Evolutionary conservation across 2,888 invertebrate species (phyloP), one percentile per base, ranked within the genome.

Genomic region (Nephrocerus scutellatus): DNA sequence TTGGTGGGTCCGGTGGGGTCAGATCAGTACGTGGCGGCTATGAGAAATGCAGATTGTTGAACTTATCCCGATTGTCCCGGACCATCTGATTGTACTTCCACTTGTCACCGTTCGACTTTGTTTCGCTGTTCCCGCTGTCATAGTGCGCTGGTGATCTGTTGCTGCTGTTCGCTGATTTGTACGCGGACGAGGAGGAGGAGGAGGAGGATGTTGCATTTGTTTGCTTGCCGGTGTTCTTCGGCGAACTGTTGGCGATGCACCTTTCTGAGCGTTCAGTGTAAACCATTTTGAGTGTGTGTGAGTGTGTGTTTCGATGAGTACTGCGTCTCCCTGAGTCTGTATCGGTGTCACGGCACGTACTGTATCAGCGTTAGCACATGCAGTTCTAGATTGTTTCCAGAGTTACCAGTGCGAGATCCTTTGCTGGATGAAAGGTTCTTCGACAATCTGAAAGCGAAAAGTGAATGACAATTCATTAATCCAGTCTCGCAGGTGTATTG

Each of bases 361-460:
- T 87, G 85, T 34, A 88, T 72, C 63, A 80, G 82, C 33, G 84
- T 86, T 31, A 89, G 77, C 28, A 89, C 86, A 59, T 84, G 76
- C 66, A 86, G 79, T 75, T 89, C 88, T 69, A 88, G 71, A 43
- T 80, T 77, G 73, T 89, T 89, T 52, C 83, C 88, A 68, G 84
- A 79, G 72, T 87, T 88, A 53, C 85, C 88, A 52, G 81, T 78
- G 57, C 88, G 79, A 57, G 87, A 88, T 54, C 87, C 84, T 75
- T 87, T 84, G 56, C 81, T 78, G 44, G 84, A 84, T 60, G 77
- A 75, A 55, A 88, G 75, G 70, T 87, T 84, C 73, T 87, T 86
- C 49, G 81, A 81, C 68, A 87, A 78, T 71, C 87, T 88, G 70
- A 15, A 50, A 45, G 14, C 9, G 8, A 34, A 28, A 36, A 39